Evolutionary conservation across 1,140 invertebrate species (phyloP).

Genomic region (Drosophila equinoxialis): DNA sequence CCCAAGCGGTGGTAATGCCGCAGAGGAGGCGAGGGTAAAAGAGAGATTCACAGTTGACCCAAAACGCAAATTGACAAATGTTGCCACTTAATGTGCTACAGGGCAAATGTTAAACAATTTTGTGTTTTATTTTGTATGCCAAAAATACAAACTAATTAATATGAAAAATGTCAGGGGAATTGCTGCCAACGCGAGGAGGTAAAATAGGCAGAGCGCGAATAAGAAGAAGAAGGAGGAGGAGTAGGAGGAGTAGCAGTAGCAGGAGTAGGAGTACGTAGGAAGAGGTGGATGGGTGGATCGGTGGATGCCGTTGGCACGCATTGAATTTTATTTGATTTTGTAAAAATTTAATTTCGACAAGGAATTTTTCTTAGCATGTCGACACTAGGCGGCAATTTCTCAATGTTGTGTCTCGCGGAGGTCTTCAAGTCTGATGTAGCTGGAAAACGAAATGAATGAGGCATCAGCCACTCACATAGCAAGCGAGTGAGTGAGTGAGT

Average conservation of each 20-base stretch:
- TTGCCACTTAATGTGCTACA: conserved; percentile 74
- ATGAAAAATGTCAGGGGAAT: conserved; percentile 55
- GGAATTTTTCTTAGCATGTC: conserved; percentile 60
- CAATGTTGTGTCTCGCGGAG: conserved; percentile 51
- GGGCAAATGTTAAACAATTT: conserved; percentile 77
- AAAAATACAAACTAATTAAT: conserved; percentile 81
- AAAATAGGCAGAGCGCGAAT: too few relatives aligned
- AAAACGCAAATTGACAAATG: conserved; percentile 76
- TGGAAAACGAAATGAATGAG: conserved; percentile 43
- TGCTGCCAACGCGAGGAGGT: not conserved
- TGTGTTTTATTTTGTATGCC: conserved; percentile 67
- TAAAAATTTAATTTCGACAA: conserved; percentile 80
- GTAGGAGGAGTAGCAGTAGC: not conserved
- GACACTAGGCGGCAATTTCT: conserved; percentile 71
- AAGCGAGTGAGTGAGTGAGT: conserved; percentile 32
- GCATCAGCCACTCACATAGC: conserved; percentile 23
- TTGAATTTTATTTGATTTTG: conserved; percentile 79
- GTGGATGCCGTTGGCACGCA: conserved; percentile 47
- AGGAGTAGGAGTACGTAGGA: conserved; percentile 15
- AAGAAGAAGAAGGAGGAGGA: not conserved
- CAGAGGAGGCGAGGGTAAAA: not conserved
- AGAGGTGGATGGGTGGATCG: conserved; percentile 26
- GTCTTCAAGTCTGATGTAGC: conserved; percentile 27
- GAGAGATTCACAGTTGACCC: conserved; percentile 19
- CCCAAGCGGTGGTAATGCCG: not conserved